Conservation (phyloP, 1,140 invertebrate genomes). For the Drosophila ananassae region DNA sequence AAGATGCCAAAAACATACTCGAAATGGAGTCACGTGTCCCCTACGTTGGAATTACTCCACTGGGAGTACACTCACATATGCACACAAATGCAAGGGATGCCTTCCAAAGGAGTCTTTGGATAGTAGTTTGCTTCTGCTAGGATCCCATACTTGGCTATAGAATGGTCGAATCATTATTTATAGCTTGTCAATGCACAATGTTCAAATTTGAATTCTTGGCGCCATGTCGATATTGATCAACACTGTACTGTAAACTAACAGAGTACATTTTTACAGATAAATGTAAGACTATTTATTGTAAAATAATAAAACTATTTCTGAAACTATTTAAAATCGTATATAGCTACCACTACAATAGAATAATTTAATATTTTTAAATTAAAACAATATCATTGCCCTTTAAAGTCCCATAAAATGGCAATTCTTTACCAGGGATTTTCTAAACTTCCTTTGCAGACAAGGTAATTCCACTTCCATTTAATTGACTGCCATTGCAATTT, state of each 20-base stretch:
- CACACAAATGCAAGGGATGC: constrained; percentile 12
- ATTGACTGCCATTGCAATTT: not conserved
- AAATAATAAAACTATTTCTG: no score
- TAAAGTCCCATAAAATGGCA: not conserved
- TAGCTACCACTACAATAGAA: no score
- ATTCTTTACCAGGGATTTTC: not conserved
- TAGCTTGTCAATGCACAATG: not conserved
- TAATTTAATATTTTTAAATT: no score
- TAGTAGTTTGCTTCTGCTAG: constrained; percentile 13
- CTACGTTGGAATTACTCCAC: constrained; percentile 44
- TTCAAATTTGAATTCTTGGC: constrained; percentile 15
- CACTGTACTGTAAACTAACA: constrained; percentile 11
- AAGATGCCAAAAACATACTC: constrained; percentile 51
- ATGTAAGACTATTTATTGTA: no score
- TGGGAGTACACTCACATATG: constrained; percentile 28
- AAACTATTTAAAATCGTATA: no score
- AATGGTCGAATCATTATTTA: not conserved
- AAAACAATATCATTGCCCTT: no score
- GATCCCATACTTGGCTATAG: constrained; percentile 1
- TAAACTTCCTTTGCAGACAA: not conserved
- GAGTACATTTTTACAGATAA: no score
- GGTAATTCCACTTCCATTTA: not conserved
- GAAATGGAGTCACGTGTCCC: constrained; percentile 69
- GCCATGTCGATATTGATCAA: not conserved
- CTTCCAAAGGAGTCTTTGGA: constrained; percentile 8